Percentiles rank a stretch among this genome's conserved stretches.
Conservation (phyloP, 2,797 vertebrate genomes). For the Microhierax caerulescens region DNA sequence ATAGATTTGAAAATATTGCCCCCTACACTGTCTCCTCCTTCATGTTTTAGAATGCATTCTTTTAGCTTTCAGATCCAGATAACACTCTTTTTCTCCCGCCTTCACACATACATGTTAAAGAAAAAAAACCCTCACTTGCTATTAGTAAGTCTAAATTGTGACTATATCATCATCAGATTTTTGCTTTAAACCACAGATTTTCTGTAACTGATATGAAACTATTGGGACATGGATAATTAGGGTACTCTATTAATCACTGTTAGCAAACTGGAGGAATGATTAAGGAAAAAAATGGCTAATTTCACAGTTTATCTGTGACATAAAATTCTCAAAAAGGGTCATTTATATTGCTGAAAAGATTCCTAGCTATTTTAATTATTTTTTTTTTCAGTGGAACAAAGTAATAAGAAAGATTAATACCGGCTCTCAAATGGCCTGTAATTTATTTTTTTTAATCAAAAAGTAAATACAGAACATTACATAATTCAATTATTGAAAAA, state of each 20-base stretch:
- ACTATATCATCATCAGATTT: background rate
- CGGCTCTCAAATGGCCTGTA: background rate
- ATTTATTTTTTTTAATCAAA: slow-evolving; percentile 42
- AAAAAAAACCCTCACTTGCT: background rate
- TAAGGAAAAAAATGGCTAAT: slow-evolving; percentile 29
- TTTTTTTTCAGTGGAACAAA: background rate
- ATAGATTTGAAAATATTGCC: background rate
- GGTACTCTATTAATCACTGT: slow-evolving; percentile 5
- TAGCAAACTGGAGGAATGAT: slow-evolving; percentile 11
- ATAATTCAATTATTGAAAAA: background rate
- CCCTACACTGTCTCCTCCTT: background rate
- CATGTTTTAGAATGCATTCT: background rate
- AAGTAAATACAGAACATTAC: background rate
- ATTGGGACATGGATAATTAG: slow-evolving; percentile 8
- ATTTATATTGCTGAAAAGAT: slow-evolving; percentile 23
- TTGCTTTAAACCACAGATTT: background rate
- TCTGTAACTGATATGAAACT: slow-evolving; percentile 10
- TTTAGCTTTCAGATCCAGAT: background rate
- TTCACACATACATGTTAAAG: background rate
- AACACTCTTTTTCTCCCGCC: background rate
- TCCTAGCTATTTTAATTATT: background rate
- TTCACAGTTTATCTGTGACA: slow-evolving; percentile 47
- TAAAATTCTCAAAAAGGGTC: slow-evolving; percentile 1
- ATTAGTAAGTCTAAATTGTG: background rate
- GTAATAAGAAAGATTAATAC: slow-evolving; percentile 21